These are phyloP conservation scores for Drosophila percnosoma DNA, from an alignment of 2,888 invertebrate genomes.

Conservation along the genomic window DNA sequence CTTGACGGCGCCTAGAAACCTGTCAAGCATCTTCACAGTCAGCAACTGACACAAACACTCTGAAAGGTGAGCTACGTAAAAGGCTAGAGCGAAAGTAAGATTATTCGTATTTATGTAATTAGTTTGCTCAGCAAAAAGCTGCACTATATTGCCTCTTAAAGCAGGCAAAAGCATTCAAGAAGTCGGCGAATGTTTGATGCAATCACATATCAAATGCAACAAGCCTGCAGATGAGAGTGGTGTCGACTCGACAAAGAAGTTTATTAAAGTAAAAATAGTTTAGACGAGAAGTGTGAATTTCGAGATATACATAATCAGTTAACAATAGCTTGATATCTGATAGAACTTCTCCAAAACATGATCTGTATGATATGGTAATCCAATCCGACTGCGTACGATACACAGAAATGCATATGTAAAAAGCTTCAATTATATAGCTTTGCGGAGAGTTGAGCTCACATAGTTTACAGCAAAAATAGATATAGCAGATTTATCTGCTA, in stretches of 20 bases:
- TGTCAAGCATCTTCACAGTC: slow-evolving; percentile 46
- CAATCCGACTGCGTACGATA: neutral
- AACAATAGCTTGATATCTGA: neutral
- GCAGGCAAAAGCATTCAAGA: neutral
- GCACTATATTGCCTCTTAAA: slow-evolving; percentile 23
- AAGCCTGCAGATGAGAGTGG: neutral
- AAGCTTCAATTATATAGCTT: too few species aligned
- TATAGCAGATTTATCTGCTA: neutral
- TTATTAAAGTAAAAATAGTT: neutral
- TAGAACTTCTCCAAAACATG: neutral
- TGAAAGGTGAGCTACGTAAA: neutral
- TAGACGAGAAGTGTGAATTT: neutral
- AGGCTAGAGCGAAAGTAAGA: slow-evolving; percentile 6
- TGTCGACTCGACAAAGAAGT: neutral
- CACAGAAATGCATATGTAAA: neutral
- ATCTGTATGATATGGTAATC: neutral
- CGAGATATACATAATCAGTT: neutral
- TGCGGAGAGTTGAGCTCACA: too few species aligned
- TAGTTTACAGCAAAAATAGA: neutral
- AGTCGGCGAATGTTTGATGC: neutral
- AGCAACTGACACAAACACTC: neutral
- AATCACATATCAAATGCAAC: neutral
- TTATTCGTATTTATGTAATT: slow-evolving; percentile 61
- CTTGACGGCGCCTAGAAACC: slow-evolving; percentile 52
- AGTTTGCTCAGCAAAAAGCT: slow-evolving; percentile 42